Evolutionary conservation across 1,140 invertebrate species (phyloP), one percentile per base, ranked within the genome.

Genomic region (Atta cephalotes): DNA sequence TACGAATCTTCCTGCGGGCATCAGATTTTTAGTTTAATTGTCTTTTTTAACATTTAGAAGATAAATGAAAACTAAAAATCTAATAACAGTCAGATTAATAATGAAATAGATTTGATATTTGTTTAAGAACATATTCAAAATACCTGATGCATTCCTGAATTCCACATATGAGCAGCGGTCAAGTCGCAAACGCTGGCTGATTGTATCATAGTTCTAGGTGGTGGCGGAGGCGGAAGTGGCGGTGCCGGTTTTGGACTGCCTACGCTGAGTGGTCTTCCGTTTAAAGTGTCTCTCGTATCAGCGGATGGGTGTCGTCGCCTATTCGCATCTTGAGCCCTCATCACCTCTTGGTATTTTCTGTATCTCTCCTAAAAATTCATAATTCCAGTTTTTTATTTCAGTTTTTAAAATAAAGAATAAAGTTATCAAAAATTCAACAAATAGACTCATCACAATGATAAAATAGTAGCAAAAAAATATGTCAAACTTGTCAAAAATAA

Each of bases 261-360:
- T 18, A 92, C 39, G 21, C 88, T 92, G 18, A 91, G 10, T 18
- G 91, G 88, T 77, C 91, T 92, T 14, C 86, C 58, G 63, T 65
- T 93, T 58, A 91, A 68, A 39, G 87, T 84, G 12, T 93, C 92
- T 60, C 90, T 91, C 10, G 85, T 76, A 10, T 89, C 92, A 0
- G 90, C 65, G 6, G 87, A 68, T 1, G 91, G 76, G 1, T 93
- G 91, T 82, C 93, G 93, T 70, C 94, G 90, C 65, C 95, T 92
- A 28, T 92, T 95, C 3, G 92, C 94, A 70, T 95, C 94, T 86
- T 95, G 94, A n/a, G 93, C 94, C 81, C 93, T 93, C 95, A 96
- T 96, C 18, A 95, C 95, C 86, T 96, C 93, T 90, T 97, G 97
- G 88, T 97, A 97, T 88, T 96, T 96, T 58, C 96, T 95, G 87